Evolutionary conservation across 2,888 invertebrate genomes (phyloP).

Genomic region (Cepaea hortensis): DNA sequence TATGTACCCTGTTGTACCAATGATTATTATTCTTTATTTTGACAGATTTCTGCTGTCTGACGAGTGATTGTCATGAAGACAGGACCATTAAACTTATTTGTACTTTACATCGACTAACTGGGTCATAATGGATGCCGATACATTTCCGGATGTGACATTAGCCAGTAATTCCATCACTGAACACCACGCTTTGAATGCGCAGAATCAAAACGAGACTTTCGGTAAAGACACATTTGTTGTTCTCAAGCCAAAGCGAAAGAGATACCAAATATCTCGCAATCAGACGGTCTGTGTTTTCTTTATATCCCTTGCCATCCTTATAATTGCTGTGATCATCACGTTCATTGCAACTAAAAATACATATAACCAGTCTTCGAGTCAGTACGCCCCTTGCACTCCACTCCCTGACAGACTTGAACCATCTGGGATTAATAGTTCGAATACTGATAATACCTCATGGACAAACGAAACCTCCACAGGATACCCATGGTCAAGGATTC

Average conservation of each 20-base stretch:
- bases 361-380: background rate
- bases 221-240: conserved; percentile 48
- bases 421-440: background rate
- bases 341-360: conserved; percentile 32
- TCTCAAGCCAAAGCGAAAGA: conserved; percentile 20
- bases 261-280: conserved; percentile 23
- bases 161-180: conserved; percentile 49
- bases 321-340: conserved; percentile 32
- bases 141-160: conserved; percentile 54
- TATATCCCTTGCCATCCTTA: conserved; percentile 28
- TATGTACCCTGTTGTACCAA: too few species aligned
- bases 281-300: conserved; percentile 1
- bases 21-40: too few species aligned
- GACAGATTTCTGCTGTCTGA: too few species aligned
- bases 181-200: conserved; percentile 22
- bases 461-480: conserved; percentile 30
- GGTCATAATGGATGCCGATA: conserved; percentile 35
- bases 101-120: too few species aligned
- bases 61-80: too few species aligned
- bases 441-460: background rate
- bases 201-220: conserved; percentile 11
- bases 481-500: conserved; percentile 54
- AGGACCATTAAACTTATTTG: too few species aligned
- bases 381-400: background rate
- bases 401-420: background rate